These are phyloP conservation scores for Melanerpes aurifrons DNA, from an alignment of 2,113 vertebrate genomes.

Conservation along the genomic window DNA sequence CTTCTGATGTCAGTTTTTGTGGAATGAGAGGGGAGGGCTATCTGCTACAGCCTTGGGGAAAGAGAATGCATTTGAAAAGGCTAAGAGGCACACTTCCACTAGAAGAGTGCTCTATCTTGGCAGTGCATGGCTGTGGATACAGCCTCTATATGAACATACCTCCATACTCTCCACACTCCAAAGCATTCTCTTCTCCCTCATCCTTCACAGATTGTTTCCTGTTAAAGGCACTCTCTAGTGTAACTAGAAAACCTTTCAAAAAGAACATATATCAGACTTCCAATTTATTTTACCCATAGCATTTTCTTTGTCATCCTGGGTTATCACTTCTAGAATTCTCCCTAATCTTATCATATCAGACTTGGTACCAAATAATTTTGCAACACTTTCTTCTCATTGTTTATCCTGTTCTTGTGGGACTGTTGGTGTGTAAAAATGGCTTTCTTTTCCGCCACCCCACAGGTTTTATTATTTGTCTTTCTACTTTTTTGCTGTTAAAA, in stretches of 20 bases:
- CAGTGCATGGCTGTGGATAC: not conserved
- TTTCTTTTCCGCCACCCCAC: fast-evolving
- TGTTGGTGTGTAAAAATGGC: not conserved
- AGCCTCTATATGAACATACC: not conserved
- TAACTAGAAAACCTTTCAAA: not conserved
- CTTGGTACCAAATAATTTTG: not conserved
- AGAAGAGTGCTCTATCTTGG: not conserved
- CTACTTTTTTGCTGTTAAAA: not conserved
- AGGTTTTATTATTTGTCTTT: not conserved
- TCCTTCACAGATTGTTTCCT: not conserved
- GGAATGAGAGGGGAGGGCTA: not conserved
- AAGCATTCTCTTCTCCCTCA: not conserved
- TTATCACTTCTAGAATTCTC: not conserved
- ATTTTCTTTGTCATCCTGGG: not conserved
- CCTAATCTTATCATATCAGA: not conserved
- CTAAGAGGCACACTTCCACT: not conserved
- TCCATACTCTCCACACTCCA: not conserved
- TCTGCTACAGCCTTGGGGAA: not conserved
- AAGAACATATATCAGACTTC: not conserved
- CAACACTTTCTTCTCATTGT: not conserved
- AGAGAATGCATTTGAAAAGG: not conserved
- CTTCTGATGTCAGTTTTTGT: not conserved
- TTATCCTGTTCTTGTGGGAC: not conserved
- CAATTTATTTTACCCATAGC: not conserved
- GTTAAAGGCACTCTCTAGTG: not conserved